phyloP scores from a whole-genome alignment of 2,888 invertebrate genomes.

The Notocelia uddmanniana region DNA sequence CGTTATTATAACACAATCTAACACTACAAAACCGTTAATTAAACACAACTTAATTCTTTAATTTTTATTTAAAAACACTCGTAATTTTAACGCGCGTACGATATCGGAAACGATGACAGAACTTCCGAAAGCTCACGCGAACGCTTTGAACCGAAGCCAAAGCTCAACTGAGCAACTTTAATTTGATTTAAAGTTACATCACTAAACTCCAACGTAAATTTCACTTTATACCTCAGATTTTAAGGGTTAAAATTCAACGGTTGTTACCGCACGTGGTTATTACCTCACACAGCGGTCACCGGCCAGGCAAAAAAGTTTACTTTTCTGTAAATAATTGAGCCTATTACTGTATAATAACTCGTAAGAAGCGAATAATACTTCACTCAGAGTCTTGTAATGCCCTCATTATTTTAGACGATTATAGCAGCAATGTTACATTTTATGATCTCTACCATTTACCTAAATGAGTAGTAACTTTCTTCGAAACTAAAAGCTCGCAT shows the following conservation, averaged over 20 bases:
- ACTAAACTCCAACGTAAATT: not conserved
- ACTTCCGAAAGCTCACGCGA: slow-evolving; percentile 29
- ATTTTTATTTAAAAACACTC: slow-evolving; percentile 5
- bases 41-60: not conserved
- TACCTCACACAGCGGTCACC: slow-evolving; percentile 54
- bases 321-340: slow-evolving; percentile 28
- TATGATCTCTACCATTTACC: too few relatives aligned
- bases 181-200: slow-evolving; percentile 37
- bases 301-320: slow-evolving; percentile 48
- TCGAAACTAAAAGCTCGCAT: slow-evolving; percentile 23
- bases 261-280: slow-evolving; percentile 32
- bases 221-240: accelerated
- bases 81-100: slow-evolving; percentile 10
- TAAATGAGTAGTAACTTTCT: not conserved
- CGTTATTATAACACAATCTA: not conserved
- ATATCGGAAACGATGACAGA: slow-evolving; percentile 2
- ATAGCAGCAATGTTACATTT: slow-evolving; percentile 8
- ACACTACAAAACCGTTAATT: slow-evolving; percentile 5
- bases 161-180: slow-evolving; percentile 40
- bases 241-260: slow-evolving; percentile 13
- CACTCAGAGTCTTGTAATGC: not conserved
- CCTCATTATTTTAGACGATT: slow-evolving; percentile 17
- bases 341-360: slow-evolving; percentile 9
- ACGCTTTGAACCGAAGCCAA: slow-evolving; percentile 31
- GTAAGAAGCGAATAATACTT: slow-evolving; percentile 16